Evolutionary conservation across 1,140 invertebrate genomes (phyloP), one percentile per base, ranked within the genome.

Genomic region (Cepaea nemoralis): DNA sequence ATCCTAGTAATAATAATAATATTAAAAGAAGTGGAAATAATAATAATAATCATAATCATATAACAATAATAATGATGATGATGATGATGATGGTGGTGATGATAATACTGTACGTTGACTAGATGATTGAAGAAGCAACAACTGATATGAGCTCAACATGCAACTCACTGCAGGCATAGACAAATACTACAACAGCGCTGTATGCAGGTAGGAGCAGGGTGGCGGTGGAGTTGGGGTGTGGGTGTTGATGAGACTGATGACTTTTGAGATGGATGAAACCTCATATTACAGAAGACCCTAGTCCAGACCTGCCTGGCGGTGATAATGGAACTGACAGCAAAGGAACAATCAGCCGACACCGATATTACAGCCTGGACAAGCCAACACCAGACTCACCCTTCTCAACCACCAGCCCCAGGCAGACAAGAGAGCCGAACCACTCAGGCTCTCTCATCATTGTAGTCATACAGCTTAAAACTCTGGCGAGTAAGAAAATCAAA

Each of bases 401-500:
- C 5, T 5, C 35, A 39, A 35, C 69, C 63, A 67, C 63, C 24
- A n/a, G n/a, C 5, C 69, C 40, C 37, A 39, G 1, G 6, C 6
- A 0, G 8, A 71, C 8, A 39, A 71, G 69, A 71, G 37, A 71
- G 40, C 69, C 35, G 6, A 5, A 6, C n/a, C 69, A 40, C 39
- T 35, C 63, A 77, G 37, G 75, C 75, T 27, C 73, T 37, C 73
- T 75, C 75, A 27, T 79, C 77, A 69, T 42, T 45, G 66, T 69
- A 79, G 63, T 79, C 77, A n/a, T 79, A 79, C 66, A 79, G 77
- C 66, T 69, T 78, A 78, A 78, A 78, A 59, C 76, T 78, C 76
- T 78, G 76, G 76, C 33, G 59, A n/a, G 74, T 55, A 35, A 37
- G 39, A 40, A 73, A 73, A 97, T 27, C 40, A 42, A 35, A 22